Evolutionary conservation across 2,797 vertebrate genomes (phyloP).

Genomic region (Pipistrellus nathusii): DNA sequence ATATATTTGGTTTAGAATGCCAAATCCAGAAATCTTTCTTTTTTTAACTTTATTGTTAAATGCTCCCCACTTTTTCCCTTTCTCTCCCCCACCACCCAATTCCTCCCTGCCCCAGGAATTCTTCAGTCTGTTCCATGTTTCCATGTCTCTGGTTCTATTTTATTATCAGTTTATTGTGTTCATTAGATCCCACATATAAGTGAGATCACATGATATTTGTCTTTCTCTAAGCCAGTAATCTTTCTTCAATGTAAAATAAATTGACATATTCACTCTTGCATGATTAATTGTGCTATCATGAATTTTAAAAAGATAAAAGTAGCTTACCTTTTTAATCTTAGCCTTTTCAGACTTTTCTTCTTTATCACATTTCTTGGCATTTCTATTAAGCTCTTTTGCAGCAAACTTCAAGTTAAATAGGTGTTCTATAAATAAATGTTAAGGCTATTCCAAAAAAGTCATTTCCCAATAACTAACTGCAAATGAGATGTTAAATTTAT

Average conservation of each 20-base stretch:
- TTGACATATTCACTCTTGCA: background rate
- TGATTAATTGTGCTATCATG: background rate
- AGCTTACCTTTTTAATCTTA: conserved; percentile 88
- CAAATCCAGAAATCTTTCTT: background rate
- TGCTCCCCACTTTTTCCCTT: background rate
- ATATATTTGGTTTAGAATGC: background rate
- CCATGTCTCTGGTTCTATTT: background rate
- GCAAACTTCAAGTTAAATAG: conserved; percentile 89
- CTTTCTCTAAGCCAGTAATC: background rate
- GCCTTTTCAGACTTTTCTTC: conserved; percentile 88
- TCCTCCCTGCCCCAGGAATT: background rate
- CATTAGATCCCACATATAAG: background rate
- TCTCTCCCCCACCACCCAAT: background rate
- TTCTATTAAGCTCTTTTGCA: conserved; percentile 88
- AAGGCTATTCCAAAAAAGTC: conserved; percentile 75
- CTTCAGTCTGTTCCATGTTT: background rate
- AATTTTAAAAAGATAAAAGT: conserved; percentile 16
- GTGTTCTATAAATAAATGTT: conserved; percentile 83
- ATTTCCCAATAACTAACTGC: background rate
- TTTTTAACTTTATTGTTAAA: background rate
- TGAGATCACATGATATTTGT: background rate
- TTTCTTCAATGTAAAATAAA: conserved; percentile 48
- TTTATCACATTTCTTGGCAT: conserved; percentile 88
- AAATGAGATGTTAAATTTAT: conserved; percentile 16
- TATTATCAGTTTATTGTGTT: background rate